Percentiles rank a stretch among this genome's conserved stretches.
Conservation (phyloP, 2,797 vertebrate species). For the Cyclura pinguis region DNA sequence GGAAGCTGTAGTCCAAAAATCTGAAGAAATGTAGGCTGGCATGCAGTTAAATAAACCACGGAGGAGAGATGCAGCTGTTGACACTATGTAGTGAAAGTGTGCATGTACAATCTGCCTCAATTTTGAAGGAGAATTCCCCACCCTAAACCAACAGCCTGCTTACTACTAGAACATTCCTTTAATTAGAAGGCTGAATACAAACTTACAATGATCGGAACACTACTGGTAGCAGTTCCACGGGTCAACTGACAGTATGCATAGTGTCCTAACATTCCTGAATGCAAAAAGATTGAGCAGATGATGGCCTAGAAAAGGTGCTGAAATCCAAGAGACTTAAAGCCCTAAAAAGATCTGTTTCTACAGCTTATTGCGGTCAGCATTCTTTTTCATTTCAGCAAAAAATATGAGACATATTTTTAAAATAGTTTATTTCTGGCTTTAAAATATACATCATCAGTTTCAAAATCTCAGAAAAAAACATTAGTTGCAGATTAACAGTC, state of each 20-base stretch:
- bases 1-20: not conserved
- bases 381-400: not conserved
- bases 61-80: not conserved
- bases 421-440: conserved; percentile 95
- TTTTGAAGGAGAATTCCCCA: not conserved
- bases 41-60: not conserved
- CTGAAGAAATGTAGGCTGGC: not conserved
- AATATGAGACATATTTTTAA: conserved; percentile 83
- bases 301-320: not conserved
- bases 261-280: not conserved
- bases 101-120: not conserved
- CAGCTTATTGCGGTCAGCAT: rapidly evolving
- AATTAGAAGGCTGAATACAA: not conserved
- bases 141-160: not conserved
- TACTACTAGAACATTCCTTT: not conserved
- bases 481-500: conserved; percentile 91
- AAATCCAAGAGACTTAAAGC: not conserved
- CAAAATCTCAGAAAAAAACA: conserved; percentile 90
- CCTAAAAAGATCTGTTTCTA: not conserved
- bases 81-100: not conserved
- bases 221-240: not conserved
- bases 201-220: not conserved
- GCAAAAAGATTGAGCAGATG: not conserved
- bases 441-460: conserved; percentile 93
- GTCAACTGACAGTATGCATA: not conserved